A percentile compares a stretch with the other conserved stretches of the same genome.
These are phyloP conservation scores for Agrochola circellaris DNA, from an alignment of 2,888 invertebrate species.

Conservation along the genomic window DNA sequence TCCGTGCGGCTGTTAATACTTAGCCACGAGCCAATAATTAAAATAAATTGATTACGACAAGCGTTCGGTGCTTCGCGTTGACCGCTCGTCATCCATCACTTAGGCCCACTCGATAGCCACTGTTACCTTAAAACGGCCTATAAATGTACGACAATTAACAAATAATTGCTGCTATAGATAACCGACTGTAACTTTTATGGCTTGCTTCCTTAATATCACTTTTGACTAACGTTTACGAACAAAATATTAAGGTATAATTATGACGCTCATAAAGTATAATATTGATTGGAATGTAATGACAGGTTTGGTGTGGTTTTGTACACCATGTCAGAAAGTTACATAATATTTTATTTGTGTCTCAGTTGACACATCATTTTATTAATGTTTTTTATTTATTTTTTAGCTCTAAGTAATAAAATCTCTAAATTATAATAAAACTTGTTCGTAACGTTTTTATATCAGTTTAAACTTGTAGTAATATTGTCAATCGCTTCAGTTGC, in stretches of 20 bases:
- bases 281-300: slow-evolving; percentile 31
- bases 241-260: slow-evolving; percentile 32
- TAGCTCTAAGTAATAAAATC: too few relatives aligned
- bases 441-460: not conserved
- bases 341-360: slow-evolving; percentile 26
- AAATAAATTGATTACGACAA: slow-evolving; percentile 32
- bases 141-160: slow-evolving; percentile 81
- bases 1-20: too few relatives aligned
- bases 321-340: not conserved
- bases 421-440: not conserved
- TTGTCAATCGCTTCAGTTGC: too few relatives aligned
- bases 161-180: slow-evolving; percentile 75
- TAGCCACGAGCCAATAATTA: not conserved
- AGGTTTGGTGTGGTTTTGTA: not conserved
- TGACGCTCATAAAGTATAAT: slow-evolving; percentile 24
- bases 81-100: slow-evolving; percentile 54
- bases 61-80: not conserved
- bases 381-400: too few relatives aligned
- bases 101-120: slow-evolving; percentile 21
- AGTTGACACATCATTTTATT: too few relatives aligned
- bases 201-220: slow-evolving; percentile 47
- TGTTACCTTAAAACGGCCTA: slow-evolving; percentile 76
- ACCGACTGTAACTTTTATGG: slow-evolving; percentile 57
- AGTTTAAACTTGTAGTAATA: not conserved
- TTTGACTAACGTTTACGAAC: slow-evolving; percentile 29